Conservation (phyloP, 2,888 invertebrate genomes). For the Girardia tigrina region DNA sequence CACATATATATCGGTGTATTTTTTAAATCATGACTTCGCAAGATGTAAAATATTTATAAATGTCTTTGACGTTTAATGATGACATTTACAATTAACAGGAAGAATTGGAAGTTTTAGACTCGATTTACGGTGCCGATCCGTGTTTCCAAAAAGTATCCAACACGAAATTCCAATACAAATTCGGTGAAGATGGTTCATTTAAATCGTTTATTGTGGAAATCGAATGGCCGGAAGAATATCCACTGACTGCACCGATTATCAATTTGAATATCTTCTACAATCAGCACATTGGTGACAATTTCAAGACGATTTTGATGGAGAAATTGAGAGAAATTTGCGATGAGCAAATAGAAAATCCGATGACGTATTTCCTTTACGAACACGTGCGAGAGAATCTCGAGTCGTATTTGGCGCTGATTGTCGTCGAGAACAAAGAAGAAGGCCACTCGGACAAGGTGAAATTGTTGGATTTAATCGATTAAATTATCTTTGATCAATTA, state of each 20-base stretch:
- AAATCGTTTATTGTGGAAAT: neutral
- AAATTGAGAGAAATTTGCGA: neutral
- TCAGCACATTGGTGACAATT: neutral
- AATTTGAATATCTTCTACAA: neutral
- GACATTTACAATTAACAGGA: neutral
- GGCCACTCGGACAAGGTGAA: neutral
- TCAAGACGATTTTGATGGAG: neutral
- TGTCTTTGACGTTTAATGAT: neutral
- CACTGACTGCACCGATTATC: neutral
- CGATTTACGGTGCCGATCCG: neutral
- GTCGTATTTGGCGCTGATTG: neutral
- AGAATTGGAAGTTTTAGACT: slow-evolving; percentile 5
- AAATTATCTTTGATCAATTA: too few relatives aligned
- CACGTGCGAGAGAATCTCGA: neutral
- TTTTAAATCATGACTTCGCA: neutral
- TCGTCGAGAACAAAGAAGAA: neutral
- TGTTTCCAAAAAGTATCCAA: neutral
- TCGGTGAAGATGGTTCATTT: neutral
- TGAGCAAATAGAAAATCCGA: neutral
- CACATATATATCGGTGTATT: too few relatives aligned
- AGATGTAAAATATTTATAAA: neutral
- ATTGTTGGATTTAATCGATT: too few relatives aligned
- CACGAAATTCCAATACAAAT: neutral
- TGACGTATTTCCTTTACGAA: neutral
- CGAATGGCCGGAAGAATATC: neutral